Percentiles rank a stretch among this genome's conserved stretches.
Conservation (phyloP, 2,113 vertebrate genomes). For the Prochilodus magdalenae region DNA sequence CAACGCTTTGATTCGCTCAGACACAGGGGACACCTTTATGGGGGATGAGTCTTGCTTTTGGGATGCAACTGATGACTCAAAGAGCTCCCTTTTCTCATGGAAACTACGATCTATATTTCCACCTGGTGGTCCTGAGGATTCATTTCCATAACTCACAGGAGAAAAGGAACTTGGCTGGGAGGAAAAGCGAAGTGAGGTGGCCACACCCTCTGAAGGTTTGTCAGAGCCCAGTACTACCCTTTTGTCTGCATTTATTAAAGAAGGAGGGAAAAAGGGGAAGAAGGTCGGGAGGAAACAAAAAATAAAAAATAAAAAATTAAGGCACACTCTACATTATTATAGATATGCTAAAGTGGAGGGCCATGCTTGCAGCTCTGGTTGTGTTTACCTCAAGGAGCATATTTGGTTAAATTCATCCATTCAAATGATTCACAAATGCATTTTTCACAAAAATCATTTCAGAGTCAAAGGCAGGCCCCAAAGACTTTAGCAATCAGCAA, state of each 20-base stretch:
- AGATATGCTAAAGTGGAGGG: conserved; percentile 55
- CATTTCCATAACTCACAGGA: conserved; percentile 60
- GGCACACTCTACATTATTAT: conserved; percentile 63
- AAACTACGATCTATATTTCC: conserved; percentile 42
- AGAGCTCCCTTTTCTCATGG: conserved; percentile 65
- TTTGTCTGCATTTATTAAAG: conserved; percentile 71
- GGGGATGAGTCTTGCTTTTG: conserved; percentile 61
- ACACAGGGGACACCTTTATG: conserved; percentile 76
- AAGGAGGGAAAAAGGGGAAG: conserved; percentile 56
- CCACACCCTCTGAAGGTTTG: conserved; percentile 72
- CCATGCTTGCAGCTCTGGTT: conserved; percentile 47
- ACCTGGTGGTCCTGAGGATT: conserved; percentile 59
- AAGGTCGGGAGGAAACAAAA: conserved; percentile 66
- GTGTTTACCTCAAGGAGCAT: not conserved
- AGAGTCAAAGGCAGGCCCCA: conserved; percentile 50
- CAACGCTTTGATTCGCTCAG: conserved; percentile 79
- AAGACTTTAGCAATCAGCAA: conserved; percentile 50
- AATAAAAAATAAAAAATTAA: too few relatives aligned
- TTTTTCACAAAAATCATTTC: conserved; percentile 3
- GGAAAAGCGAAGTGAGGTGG: conserved; percentile 75
- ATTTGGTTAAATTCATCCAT: not conserved
- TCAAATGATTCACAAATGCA: not conserved
- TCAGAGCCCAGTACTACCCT: conserved; percentile 70
- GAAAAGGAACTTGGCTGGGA: conserved; percentile 74
- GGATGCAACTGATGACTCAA: conserved; percentile 60